These are phyloP conservation scores for Anseranas semipalmata DNA, from an alignment of 2,113 vertebrate species.

Conservation along the genomic window DNA sequence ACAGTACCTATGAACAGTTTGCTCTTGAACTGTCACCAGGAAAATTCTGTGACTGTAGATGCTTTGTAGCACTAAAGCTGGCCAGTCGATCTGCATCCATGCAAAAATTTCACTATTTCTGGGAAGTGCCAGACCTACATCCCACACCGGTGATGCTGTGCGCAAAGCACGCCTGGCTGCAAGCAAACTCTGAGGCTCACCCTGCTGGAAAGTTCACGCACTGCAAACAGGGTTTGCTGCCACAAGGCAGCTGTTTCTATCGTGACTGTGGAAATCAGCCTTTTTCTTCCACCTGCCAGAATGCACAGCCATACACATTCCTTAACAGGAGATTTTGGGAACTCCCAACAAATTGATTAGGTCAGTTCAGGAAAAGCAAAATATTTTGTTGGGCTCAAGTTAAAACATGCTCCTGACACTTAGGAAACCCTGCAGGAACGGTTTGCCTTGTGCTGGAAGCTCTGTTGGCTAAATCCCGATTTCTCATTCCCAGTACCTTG, in stretches of 20 bases:
- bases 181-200: background rate
- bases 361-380: background rate
- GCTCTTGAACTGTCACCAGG: background rate
- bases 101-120: background rate
- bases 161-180: background rate
- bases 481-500: background rate
- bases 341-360: background rate
- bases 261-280: background rate
- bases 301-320: fast-evolving
- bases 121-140: background rate
- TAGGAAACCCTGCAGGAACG: background rate
- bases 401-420: background rate
- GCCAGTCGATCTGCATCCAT: background rate
- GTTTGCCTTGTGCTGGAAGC: background rate
- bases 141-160: background rate
- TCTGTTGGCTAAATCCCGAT: background rate
- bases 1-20: background rate
- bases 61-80: background rate
- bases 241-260: background rate
- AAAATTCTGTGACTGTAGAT: no score
- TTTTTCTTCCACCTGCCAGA: background rate
- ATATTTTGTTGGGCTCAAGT: background rate
- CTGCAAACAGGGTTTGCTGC: background rate
- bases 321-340: background rate
- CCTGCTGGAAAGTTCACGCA: background rate